Evolutionary conservation across 2,113 vertebrate genomes (phyloP).

Genomic region (Melierax canorus): DNA sequence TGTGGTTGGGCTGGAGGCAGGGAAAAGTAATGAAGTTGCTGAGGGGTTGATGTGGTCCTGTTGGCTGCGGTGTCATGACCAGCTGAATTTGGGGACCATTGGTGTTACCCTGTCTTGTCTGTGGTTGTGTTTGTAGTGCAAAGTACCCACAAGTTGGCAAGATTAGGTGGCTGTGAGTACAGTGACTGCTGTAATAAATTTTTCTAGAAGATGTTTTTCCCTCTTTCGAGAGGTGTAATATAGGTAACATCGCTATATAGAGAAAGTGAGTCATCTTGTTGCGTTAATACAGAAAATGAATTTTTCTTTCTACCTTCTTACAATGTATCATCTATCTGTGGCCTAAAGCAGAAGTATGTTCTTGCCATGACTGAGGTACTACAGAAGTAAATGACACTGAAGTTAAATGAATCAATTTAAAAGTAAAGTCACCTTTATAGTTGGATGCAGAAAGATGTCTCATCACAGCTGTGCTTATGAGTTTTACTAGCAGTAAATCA

Average conservation of each 20-base stretch:
- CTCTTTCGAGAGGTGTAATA: not conserved
- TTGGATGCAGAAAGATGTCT: not conserved
- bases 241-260: not conserved
- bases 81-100: not conserved
- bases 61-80: not conserved
- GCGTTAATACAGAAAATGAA: not conserved
- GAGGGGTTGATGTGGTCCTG: not conserved
- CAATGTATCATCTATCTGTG: not conserved
- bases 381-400: not conserved
- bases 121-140: not conserved
- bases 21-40: not conserved
- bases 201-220: not conserved
- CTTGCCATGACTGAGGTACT: not conserved
- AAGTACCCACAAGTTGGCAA: not conserved
- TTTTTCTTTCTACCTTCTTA: not conserved
- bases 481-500: not conserved
- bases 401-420: not conserved
- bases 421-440: not conserved
- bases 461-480: not conserved
- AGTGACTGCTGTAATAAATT: not conserved
- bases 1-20: not conserved
- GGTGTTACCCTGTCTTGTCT: not conserved
- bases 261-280: not conserved
- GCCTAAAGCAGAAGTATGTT: not conserved
- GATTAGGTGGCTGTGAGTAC: not conserved